Evolutionary conservation across 35 echinoderm and acorn worm species (phyloP).

Genomic region (Ptychodera flava): DNA sequence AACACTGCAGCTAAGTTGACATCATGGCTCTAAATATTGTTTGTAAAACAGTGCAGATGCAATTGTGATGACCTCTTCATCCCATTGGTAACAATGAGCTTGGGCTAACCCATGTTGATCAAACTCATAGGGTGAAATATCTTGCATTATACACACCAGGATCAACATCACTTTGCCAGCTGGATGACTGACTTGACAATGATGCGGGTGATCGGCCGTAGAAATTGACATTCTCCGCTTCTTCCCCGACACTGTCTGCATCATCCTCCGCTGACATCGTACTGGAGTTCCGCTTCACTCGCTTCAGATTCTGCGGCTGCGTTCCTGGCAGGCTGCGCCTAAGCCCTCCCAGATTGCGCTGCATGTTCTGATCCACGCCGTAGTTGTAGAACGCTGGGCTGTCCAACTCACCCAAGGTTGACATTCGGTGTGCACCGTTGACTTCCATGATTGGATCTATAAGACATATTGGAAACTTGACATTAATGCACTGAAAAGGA

Average conservation of each 20-base stretch:
- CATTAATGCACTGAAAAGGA: too few species aligned
- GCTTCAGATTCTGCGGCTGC: slow-evolving; percentile 46
- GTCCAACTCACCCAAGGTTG: slow-evolving; percentile 33
- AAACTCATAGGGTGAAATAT: too few species aligned
- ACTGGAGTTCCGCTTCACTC: slow-evolving; percentile 92
- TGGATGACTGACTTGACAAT: slow-evolving; percentile 75
- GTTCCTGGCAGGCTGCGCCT: slow-evolving; percentile 36
- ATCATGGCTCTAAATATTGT: too few species aligned
- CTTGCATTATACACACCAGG: slow-evolving; percentile 59
- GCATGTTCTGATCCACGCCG: neutral
- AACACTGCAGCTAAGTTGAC: too few species aligned
- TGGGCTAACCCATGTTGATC: too few species aligned
- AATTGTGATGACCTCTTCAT: too few species aligned
- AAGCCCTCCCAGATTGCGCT: slow-evolving; percentile 23
- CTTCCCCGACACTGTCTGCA: slow-evolving; percentile 79
- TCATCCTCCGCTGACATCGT: slow-evolving; percentile 87
- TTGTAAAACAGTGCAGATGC: too few species aligned
- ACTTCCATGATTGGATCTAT: neutral
- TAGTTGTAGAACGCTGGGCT: slow-evolving; percentile 53
- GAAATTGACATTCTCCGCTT: slow-evolving; percentile 52
- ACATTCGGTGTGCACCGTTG: neutral
- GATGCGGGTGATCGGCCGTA: slow-evolving; percentile 90
- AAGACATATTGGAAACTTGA: too few species aligned
- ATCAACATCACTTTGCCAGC: slow-evolving; percentile 96
- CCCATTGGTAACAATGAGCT: too few species aligned